phyloP scores from a whole-genome alignment of 2,888 invertebrate species.

The Drosophila quinaria region DNA sequence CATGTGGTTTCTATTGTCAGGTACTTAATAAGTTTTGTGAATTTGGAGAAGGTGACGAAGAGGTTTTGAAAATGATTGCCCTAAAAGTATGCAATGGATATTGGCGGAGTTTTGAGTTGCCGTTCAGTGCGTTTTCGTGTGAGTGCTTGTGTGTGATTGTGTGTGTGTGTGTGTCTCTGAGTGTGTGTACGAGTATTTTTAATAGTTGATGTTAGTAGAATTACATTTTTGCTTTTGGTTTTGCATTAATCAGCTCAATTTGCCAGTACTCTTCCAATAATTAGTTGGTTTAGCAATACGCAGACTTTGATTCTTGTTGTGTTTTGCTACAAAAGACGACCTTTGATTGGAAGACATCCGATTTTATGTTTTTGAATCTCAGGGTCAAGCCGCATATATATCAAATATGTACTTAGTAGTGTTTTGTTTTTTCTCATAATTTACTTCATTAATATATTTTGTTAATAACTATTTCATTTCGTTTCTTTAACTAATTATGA shows the following conservation, averaged over 20 bases:
- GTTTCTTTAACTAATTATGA: conserved; percentile 72
- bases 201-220: conserved; percentile 29
- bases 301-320: conserved; percentile 82
- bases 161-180: conserved; percentile 17
- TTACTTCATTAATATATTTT: conserved; percentile 60
- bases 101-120: conserved; percentile 42
- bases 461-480: conserved; percentile 67
- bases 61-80: conserved; percentile 25
- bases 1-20: conserved; percentile 74
- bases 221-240: conserved; percentile 43
- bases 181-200: conserved; percentile 7
- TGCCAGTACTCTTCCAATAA: conserved; percentile 73
- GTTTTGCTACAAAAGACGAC: conserved; percentile 85
- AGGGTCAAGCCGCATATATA: conserved; percentile 85
- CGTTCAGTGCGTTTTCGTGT: conserved; percentile 39
- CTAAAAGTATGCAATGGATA: conserved; percentile 43
- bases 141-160: conserved; percentile 12
- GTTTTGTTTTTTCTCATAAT: conserved; percentile 31
- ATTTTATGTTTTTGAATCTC: conserved; percentile 85
- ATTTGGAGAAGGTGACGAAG: conserved; percentile 3
- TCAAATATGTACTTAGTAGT: conserved; percentile 57
- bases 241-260: conserved; percentile 48
- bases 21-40: conserved; percentile 72
- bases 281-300: conserved; percentile 74
- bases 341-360: conserved; percentile 86